Evolutionary conservation across 2,797 vertebrate genomes (phyloP), one percentile per base, ranked within the genome.

Genomic region (Hippoglossus hippoglossus): DNA sequence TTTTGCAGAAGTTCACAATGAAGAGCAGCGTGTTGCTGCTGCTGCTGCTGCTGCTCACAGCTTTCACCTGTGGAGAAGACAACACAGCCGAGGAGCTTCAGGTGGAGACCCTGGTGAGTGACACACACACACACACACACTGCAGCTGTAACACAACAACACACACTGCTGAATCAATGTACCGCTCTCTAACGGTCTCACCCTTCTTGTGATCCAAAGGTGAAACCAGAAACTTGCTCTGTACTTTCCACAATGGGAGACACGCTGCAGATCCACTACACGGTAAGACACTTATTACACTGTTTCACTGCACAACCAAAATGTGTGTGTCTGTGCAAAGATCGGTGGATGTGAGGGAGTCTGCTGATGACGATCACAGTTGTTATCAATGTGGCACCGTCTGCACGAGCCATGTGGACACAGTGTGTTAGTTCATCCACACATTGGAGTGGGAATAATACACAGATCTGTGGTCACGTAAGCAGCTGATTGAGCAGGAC

Each of bases 181-280:
- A 54, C 15, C 60, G 7, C 28, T 54, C 54, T 60, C 10, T 73
- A 55, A 80, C 68, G 19, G 19, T 41, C 71, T 86, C 49, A 39
- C 36, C 25, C 6, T 21, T 44, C 5, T 46, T 83, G 61, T 64
- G 51, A 60, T 78, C 68, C 24, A 21, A 71, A 98, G 97, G 95
- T 94, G 87, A 89, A 94, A 73, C 95, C 97, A 0, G 96, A 97
- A 75, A 94, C 91, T 74, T 99, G 97, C 75, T 88, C 91, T 22
- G 89, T 96, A 57, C 86, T 90, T 34, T 96, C 97, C 55, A 83
- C 77, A 10, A 87, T 94, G 82, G 97, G 97, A 81, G 97, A 99
- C 94, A 97, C 96, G 65, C 91, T 98, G 62, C 94, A 93, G 16
- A 96, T 98, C 79, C 97, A 98, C 88, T 98, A 98, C 91, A 98